Evolutionary conservation across 2,888 invertebrate genomes (phyloP).

Genomic region (Meloe dianella): DNA sequence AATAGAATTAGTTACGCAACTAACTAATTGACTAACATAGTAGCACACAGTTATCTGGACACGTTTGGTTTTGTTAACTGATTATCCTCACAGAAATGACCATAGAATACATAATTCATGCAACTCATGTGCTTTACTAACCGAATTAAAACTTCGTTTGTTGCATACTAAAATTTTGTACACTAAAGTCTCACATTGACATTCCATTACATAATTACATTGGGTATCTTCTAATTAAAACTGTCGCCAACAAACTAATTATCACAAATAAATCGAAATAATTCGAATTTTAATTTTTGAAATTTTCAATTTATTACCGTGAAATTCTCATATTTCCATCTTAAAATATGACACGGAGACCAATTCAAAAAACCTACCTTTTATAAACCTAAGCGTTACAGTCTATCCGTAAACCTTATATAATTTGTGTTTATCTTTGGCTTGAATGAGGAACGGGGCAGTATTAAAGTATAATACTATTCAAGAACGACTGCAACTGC

Average conservation of each 20-base stretch:
- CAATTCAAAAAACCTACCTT: background rate
- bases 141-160: constrained; percentile 41
- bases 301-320: background rate
- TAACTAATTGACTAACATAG: constrained; percentile 27
- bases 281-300: background rate
- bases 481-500: constrained; percentile 45
- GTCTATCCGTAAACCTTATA: constrained; percentile 16
- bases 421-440: constrained; percentile 47
- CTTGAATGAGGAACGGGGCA: constrained; percentile 21
- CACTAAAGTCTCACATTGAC: constrained; percentile 29
- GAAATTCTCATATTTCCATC: background rate
- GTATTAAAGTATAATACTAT: constrained; percentile 43
- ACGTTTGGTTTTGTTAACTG: constrained; percentile 46
- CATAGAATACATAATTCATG: constrained; percentile 45
- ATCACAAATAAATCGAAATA: background rate
- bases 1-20: constrained; percentile 8
- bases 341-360: background rate
- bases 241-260: constrained; percentile 17
- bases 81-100: constrained; percentile 42
- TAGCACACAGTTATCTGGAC: constrained; percentile 34
- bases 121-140: constrained; percentile 43
- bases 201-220: constrained; percentile 24
- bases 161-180: constrained; percentile 39
- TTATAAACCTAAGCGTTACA: background rate
- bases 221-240: constrained; percentile 30